Percentiles rank a stretch among this genome's conserved stretches.
phyloP scores from a whole-genome alignment of 2,113 vertebrate genomes.

The Zosterops hypoxanthus region DNA sequence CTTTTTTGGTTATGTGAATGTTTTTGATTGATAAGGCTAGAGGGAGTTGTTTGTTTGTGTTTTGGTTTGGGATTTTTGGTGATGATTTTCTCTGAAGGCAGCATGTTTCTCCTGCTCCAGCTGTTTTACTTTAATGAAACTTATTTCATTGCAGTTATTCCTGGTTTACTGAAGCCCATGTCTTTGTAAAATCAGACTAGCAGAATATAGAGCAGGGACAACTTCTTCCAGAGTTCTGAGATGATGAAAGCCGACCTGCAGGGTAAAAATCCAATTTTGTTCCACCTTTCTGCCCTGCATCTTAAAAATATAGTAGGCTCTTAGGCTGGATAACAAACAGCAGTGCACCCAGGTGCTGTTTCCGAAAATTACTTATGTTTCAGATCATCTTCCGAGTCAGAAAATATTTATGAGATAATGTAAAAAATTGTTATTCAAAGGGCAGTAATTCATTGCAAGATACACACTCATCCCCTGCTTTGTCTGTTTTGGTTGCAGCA shows the following conservation, averaged over 20 bases:
- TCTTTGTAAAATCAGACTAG: not conserved
- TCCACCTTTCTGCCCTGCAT: not conserved
- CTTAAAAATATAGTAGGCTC: not conserved
- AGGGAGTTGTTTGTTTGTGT: not conserved
- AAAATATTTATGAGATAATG: not conserved
- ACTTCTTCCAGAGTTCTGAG: not conserved
- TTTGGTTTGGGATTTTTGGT: not conserved
- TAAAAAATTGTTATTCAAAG: not conserved
- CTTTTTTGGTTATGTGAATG: not conserved
- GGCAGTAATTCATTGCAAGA: not conserved
- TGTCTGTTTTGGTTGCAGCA: not conserved
- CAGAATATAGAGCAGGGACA: not conserved
- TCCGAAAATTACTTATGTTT: not conserved
- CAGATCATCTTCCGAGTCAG: not conserved
- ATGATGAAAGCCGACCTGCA: not conserved
- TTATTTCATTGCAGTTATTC: not conserved
- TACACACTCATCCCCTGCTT: not conserved
- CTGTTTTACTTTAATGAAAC: not conserved
- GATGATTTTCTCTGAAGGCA: not conserved
- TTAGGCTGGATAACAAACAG: not conserved
- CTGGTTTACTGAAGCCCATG: not conserved
- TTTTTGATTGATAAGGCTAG: not conserved
- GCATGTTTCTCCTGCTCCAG: not conserved
- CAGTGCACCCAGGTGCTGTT: not conserved
- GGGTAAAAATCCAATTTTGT: not conserved